Evolutionary conservation across 1,140 invertebrate species (phyloP), one percentile per base, ranked within the genome.

Genomic region (Pseudoatta argentina): DNA sequence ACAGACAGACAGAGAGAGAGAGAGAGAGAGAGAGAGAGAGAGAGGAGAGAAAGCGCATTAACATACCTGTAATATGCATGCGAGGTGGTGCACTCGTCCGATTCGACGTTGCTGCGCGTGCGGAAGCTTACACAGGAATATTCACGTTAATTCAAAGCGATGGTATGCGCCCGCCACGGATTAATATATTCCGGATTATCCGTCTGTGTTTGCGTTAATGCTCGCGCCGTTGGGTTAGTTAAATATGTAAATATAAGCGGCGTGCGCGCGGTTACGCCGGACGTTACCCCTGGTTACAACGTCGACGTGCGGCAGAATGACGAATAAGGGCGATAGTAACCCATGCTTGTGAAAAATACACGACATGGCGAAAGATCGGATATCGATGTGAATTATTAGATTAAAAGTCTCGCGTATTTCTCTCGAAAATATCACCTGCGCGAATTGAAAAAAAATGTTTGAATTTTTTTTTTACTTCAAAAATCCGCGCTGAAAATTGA

Each of bases 211-310:
- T 89, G 88, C 91, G 92, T 91, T 93, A 91, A 92, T 93, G 90
- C 90, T 55, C 86, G 86, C 83, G 66, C 72, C 51, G 78, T 89
- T 87, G 86, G 86, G 87, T 89, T 93, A 91, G 89, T 92, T 92
- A 92, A 93, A 92, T 92, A 92, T 92, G 91, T 92, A 92, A 93
- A 93, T 93, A 91, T 88, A 90, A 91, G 86, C 89, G 63, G 82
- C 21, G 53, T 63, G 55, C 51, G 48, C 67, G 79, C 79, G 66
- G 77, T 59, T 57, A 89, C 78, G 66, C 72, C 39, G 86, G 82
- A 88, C 88, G 69, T 87, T 89, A 87, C 77, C 66, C 75, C 53
- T 57, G 72, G 66, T 89, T 90, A 87, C 79, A 71, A 76, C 66
- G 73, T 79, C 75, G 88, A 87, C 77, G 85, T 51, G 66, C 55